Evolutionary conservation across 2,113 vertebrate species (phyloP), one percentile per base, ranked within the genome.

Genomic region (Sapajus apella): DNA sequence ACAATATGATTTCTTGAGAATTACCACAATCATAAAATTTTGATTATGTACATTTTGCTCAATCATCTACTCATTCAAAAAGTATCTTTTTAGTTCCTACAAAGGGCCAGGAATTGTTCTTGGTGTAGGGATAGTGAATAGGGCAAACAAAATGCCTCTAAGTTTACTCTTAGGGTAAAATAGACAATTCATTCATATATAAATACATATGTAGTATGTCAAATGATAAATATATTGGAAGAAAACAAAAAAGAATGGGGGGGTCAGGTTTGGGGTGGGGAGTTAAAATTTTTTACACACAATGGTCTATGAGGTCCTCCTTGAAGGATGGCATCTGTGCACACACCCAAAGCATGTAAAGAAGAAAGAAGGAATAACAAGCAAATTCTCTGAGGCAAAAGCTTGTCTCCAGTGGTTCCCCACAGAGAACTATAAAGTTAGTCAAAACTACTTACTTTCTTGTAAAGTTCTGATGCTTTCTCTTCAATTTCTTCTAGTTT

Each of bases 401-500:
- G 27, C 16, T 23, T 0, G 30, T 8, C 17, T 43, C 12, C 6
- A 17, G 8, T 2, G 43, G 10, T 8, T 40, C 40, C 16, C 47
- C 73, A 70, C 2, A 18, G 0, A 61, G 27, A 45, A 27, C 85
- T 37, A 7, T 21, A 70, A 47, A 82, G 5, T 35, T 25, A 40
- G 8, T 82, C 37, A 37, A 16, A 32, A 64, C 52, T 93, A 98
- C 99, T 99, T 98, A 99, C 99, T 98, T 99, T 99, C 97, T 99
- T 99, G 55, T 98, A 98, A 97, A 99, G 98, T 95, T 99, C 99
- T 72, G 98, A 99, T 94, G 99, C 98, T 96, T 98, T 99, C 97
- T 99, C 99, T 98, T 99, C 99, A 98, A 97, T 99, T 94, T 99
- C 99, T 98, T 99, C 99, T 75, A 98, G 94, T 97, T 99, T 99